Evolutionary conservation across 2,888 invertebrate genomes (phyloP).

Genomic region (Hypomecis punctinalis): DNA sequence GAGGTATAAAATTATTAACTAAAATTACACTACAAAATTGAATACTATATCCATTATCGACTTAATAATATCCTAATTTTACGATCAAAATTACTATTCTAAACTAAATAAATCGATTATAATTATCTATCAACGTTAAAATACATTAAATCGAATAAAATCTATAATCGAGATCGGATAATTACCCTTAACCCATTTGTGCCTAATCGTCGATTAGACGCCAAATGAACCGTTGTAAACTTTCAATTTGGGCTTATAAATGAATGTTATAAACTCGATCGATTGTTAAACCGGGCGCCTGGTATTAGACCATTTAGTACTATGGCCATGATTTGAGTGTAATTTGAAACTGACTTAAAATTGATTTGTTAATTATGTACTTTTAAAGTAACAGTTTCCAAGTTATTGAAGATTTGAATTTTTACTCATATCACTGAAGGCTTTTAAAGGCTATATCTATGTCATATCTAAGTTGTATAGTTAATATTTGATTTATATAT

Average conservation of each 20-base stretch:
- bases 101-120: conserved; percentile 8
- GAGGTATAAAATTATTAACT: no score
- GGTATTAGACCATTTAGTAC: conserved; percentile 20
- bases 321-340: conserved; percentile 11
- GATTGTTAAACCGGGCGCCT: conserved; percentile 30
- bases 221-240: conserved; percentile 17
- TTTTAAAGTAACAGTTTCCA: no score
- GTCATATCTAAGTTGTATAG: no score
- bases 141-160: conserved; percentile 7
- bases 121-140: neutral
- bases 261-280: conserved; percentile 15
- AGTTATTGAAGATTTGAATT: no score
- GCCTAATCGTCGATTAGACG: conserved; percentile 12
- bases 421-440: no score
- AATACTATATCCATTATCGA: no score
- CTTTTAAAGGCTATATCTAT: no score
- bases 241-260: conserved; percentile 22
- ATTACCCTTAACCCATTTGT: neutral
- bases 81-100: neutral
- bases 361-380: no score
- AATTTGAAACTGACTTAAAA: neutral
- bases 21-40: no score
- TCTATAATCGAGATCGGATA: conserved; percentile 11
- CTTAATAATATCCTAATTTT: no score
- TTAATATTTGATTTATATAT: no score